Evolutionary conservation across 2,888 invertebrate species (phyloP), one percentile per base, ranked within the genome.

Genomic region (Merodon equestris): DNA sequence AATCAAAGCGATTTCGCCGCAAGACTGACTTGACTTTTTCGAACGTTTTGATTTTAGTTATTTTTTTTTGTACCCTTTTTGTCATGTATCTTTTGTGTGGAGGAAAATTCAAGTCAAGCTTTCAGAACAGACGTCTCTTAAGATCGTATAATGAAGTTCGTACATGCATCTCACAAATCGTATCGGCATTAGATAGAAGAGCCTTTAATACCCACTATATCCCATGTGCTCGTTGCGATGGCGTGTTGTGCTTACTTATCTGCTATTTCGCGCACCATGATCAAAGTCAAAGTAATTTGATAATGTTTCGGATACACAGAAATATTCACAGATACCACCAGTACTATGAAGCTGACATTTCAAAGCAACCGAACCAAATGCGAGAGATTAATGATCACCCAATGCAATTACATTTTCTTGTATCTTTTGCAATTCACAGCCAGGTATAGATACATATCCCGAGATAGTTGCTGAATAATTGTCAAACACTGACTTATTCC

Each of bases 1-100:
- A 79, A 79, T 79, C 79, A 79, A 73, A 79, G 79, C 60, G 54
- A 70, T 74, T 70, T 74, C 63, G 74, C 79, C 79, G 79, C 79
- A 77, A 77, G 77, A 58, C 77, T 63, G 67, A 68, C 76, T 72
- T 72, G 77, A 72, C 72, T 77, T 77, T 77, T 27, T 67, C 72
- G 57, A 77, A 71, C 51, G 56, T 77, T 77, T 66, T 66, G 48
- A 27, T 58, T 51, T 27, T 36, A 13, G 15, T 44, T 51, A 44
- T 19, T 53, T 36, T 57, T 53, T 47, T 27, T 45, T 61, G 38
- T 42, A 47, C 40, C 17, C 58, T 36, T 51, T 27, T 27, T 27
- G 27, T 27, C 27, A 27, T 27, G 27, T 27, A 27, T 27, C 36
- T 40, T 51, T 18, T 45, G 64, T 70, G 7, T 53, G 14, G 44